phyloP scores from a whole-genome alignment of 2,113 vertebrate species.

The Polypterus bichir region DNA sequence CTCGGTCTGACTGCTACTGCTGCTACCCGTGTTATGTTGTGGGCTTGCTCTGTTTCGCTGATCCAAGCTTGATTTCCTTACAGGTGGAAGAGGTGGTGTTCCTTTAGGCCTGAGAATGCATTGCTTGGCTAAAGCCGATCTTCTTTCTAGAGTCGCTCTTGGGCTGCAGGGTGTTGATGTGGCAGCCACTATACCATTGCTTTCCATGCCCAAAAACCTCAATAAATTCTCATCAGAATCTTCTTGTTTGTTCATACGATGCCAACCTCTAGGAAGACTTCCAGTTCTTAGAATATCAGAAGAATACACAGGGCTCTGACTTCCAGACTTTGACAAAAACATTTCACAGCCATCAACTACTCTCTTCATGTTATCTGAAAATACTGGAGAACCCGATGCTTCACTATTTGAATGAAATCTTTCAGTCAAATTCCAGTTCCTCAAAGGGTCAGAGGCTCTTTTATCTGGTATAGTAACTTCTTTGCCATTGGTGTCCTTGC shows the following conservation, averaged over 20 bases:
- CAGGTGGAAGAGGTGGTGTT: slow-evolving; percentile 76
- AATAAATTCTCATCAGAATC: slow-evolving; percentile 44
- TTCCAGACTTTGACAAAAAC: slow-evolving; percentile 31
- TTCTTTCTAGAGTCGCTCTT: slow-evolving; percentile 65
- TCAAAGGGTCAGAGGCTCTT: slow-evolving; percentile 28
- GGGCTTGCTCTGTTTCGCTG: slow-evolving; percentile 87
- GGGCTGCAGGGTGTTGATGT: slow-evolving; percentile 58
- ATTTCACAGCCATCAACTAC: slow-evolving; percentile 82
- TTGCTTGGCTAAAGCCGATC: slow-evolving; percentile 63
- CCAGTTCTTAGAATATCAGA: slow-evolving; percentile 52
- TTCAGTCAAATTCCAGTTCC: slow-evolving; percentile 29
- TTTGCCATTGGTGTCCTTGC: slow-evolving; percentile 30
- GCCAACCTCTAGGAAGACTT: slow-evolving; percentile 64
- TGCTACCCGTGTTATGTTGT: slow-evolving; percentile 51
- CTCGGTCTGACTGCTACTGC: slow-evolving; percentile 50
- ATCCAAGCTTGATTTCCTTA: slow-evolving; percentile 91
- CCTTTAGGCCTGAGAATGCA: slow-evolving; percentile 80
- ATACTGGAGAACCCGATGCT: slow-evolving; percentile 43
- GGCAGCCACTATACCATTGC: slow-evolving; percentile 30
- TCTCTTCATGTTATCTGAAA: slow-evolving; percentile 53
- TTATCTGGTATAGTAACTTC: slow-evolving; percentile 39
- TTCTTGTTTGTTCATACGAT: slow-evolving; percentile 54
- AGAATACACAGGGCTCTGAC: slow-evolving; percentile 44
- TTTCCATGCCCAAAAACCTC: slow-evolving; percentile 36
- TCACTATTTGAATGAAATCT: slow-evolving; percentile 60